Evolutionary conservation across 1,140 invertebrate species (phyloP).

Genomic region (Drosophila bocki): DNA sequence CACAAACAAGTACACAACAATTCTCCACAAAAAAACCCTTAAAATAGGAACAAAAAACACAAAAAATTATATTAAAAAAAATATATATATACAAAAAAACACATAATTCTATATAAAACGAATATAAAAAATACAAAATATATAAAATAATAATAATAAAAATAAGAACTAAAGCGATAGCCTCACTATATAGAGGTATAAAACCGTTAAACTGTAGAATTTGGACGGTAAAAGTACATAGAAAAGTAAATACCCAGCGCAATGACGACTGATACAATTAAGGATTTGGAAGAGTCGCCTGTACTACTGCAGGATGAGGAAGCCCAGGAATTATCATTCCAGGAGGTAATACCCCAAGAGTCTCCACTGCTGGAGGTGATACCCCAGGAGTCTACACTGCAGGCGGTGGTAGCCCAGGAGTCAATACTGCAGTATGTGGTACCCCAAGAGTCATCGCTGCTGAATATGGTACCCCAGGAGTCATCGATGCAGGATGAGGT

Average conservation of each 20-base stretch:
- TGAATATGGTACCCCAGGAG: neutral
- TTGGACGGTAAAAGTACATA: no score
- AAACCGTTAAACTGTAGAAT: neutral
- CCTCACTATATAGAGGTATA: neutral
- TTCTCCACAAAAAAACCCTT: neutral
- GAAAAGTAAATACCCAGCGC: neutral
- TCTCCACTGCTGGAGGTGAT: neutral
- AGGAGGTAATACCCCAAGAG: neutral
- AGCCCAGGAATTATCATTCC: neutral
- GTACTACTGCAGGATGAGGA: neutral
- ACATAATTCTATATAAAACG: neutral
- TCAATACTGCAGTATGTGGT: neutral
- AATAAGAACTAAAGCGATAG: neutral
- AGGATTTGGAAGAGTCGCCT: neutral
- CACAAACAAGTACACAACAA: constrained; percentile 26
- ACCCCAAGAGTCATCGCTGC: neutral
- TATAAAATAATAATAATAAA: neutral
- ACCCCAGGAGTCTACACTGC: neutral
- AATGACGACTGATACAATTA: neutral
- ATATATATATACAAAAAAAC: neutral
- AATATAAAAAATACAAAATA: neutral
- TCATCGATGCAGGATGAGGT: no score
- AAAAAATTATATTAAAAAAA: constrained; percentile 6
- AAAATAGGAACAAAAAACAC: constrained; percentile 13
- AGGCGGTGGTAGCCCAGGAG: neutral